A percentile compares a stretch with the other conserved stretches of the same genome.
These are phyloP conservation scores for Chaenocephalus aceratus DNA, from an alignment of 2,113 vertebrate species.

Conservation along the genomic window DNA sequence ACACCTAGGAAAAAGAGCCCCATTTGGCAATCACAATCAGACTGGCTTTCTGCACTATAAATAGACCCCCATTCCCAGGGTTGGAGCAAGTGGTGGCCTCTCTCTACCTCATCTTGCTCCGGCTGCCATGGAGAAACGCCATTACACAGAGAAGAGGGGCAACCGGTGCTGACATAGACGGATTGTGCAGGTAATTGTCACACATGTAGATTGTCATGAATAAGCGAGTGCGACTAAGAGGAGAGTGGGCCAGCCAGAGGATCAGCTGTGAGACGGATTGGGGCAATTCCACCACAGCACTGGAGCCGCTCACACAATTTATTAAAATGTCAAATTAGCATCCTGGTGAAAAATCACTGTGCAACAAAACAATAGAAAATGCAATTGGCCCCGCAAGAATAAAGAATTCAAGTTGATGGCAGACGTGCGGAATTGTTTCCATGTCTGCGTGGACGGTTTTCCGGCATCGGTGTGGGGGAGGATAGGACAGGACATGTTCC, in stretches of 20 bases:
- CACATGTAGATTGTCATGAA: conserved; percentile 83
- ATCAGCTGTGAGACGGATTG: conserved; percentile 85
- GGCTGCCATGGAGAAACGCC: conserved; percentile 69
- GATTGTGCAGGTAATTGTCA: conserved; percentile 82
- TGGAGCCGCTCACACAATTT: conserved; percentile 78
- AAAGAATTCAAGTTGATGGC: conserved; percentile 72
- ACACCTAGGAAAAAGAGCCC: conserved; percentile 46
- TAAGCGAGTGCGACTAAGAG: conserved; percentile 74
- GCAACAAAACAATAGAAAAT: conserved; percentile 81
- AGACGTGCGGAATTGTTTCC: conserved; percentile 45
- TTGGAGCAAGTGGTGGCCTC: conserved; percentile 65
- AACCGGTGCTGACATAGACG: conserved; percentile 68
- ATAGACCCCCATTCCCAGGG: conserved; percentile 62
- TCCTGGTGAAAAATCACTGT: conserved; percentile 82
- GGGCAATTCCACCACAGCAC: conserved; percentile 80
- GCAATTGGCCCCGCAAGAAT: conserved; percentile 74
- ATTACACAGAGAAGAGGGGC: conserved; percentile 69
- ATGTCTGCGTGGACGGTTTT: conserved; percentile 58
- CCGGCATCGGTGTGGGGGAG: conserved; percentile 24
- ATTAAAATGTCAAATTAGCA: conserved; percentile 88
- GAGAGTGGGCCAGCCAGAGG: conserved; percentile 68
- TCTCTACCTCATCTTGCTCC: conserved; percentile 67
- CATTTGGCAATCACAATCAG: conserved; percentile 63
- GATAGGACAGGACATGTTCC: conserved; percentile 37
- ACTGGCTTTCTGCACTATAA: conserved; percentile 67